A percentile compares a stretch with the other conserved stretches of the same genome.
Conservation (phyloP, 2,888 invertebrate species). For the Coelogynopora nodosa region DNA sequence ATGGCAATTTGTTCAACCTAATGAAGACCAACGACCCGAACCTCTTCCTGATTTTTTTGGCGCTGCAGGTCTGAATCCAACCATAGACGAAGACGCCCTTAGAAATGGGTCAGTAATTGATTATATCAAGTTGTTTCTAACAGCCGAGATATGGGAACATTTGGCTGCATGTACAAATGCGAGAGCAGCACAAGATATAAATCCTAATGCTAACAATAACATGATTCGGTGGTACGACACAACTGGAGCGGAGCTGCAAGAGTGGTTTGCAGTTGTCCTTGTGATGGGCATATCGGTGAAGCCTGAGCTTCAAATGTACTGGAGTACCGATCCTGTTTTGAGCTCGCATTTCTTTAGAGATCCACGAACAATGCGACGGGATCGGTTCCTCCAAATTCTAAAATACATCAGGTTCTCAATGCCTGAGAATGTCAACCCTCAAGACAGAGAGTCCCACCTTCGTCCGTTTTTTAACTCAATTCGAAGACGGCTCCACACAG, state of each 20-base stretch:
- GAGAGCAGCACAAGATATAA: too few relatives aligned
- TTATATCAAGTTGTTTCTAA: neutral
- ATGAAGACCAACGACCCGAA: neutral
- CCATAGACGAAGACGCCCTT: neutral
- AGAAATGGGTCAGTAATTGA: neutral
- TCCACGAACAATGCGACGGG: neutral
- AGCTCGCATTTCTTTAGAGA: neutral
- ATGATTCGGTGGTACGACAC: neutral
- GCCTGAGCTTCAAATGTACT: neutral
- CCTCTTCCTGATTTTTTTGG: neutral
- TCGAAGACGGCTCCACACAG: too few relatives aligned
- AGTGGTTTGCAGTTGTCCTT: neutral
- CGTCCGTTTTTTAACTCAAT: too few relatives aligned
- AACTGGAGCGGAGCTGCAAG: neutral
- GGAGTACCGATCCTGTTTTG: neutral
- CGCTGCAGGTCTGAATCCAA: neutral
- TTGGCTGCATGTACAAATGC: too few relatives aligned
- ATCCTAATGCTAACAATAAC: neutral
- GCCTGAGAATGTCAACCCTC: too few relatives aligned
- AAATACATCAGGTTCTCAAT: neutral
- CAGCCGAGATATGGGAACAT: too few relatives aligned
- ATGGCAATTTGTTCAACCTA: neutral
- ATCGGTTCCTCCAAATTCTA: neutral
- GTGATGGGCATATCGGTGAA: neutral
- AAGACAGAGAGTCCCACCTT: too few relatives aligned